phyloP scores from a whole-genome alignment of 2,888 invertebrate species.

The Monoplex corrugatus region DNA sequence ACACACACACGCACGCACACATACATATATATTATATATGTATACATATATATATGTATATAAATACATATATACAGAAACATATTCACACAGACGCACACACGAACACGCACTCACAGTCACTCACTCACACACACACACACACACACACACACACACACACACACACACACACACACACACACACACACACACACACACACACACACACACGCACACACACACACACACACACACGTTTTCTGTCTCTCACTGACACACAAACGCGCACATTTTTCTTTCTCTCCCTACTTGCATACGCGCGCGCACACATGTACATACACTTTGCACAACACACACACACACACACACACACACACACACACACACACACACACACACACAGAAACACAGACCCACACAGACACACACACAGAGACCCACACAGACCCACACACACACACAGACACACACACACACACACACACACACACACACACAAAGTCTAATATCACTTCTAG shows the following conservation, averaged over 20 bases:
- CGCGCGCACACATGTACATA: neutral
- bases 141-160: conserved; percentile 7
- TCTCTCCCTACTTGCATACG: too few relatives aligned
- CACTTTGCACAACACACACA: neutral
- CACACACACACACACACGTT: neutral
- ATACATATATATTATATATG: too few relatives aligned
- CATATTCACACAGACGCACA: too few relatives aligned
- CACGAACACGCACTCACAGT: too few relatives aligned
- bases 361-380: neutral
- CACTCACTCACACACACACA: neutral
- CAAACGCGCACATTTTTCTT: conserved; percentile 1
- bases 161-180: neutral
- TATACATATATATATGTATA: too few relatives aligned
- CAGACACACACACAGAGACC: neutral
- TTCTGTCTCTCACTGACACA: neutral
- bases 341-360: neutral
- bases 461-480: neutral
- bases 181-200: neutral
- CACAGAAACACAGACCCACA: neutral
- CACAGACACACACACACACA: neutral
- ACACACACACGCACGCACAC: too few relatives aligned
- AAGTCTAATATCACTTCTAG: neutral
- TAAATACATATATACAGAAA: neutral
- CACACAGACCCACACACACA: neutral
- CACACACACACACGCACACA: neutral